Percentiles rank a stretch among this genome's conserved stretches.
These are phyloP conservation scores for Opisthocomus hoazin DNA, from an alignment of 2,113 vertebrate species.

Conservation along the genomic window DNA sequence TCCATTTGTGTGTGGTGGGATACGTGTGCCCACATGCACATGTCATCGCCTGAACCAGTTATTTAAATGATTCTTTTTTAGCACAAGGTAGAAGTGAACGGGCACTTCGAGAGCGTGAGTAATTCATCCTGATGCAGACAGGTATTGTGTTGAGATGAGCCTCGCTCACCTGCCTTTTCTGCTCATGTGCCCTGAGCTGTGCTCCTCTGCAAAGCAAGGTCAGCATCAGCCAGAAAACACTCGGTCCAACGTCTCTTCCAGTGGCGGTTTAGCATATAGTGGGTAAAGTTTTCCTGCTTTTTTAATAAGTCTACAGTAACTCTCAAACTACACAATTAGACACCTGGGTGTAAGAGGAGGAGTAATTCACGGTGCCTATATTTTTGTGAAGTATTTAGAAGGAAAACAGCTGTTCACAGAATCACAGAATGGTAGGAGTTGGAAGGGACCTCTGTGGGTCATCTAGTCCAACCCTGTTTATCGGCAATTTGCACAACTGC, in stretches of 20 bases:
- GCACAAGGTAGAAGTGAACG: background rate
- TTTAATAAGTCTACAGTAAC: background rate
- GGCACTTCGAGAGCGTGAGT: background rate
- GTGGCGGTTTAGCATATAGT: background rate
- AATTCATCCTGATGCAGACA: background rate
- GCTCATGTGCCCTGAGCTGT: background rate
- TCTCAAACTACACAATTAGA: background rate
- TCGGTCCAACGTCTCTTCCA: rapidly evolving
- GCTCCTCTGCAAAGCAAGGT: background rate
- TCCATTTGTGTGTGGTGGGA: rapidly evolving
- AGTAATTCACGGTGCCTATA: background rate
- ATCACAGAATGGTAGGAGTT: no score
- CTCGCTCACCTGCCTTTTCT: background rate
- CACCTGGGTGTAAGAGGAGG: background rate
- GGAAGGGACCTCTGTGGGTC: no score
- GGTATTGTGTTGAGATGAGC: rapidly evolving
- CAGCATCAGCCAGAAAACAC: background rate
- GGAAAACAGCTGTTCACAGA: background rate
- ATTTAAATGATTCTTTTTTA: background rate
- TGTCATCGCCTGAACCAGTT: background rate
- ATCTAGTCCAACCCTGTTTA: no score
- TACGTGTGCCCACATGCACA: rapidly evolving
- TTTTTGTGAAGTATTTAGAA: background rate
- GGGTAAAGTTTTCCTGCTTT: background rate
- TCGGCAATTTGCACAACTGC: background rate